Conservation (phyloP, 1,140 invertebrate species). For the Penaeus indicus region DNA sequence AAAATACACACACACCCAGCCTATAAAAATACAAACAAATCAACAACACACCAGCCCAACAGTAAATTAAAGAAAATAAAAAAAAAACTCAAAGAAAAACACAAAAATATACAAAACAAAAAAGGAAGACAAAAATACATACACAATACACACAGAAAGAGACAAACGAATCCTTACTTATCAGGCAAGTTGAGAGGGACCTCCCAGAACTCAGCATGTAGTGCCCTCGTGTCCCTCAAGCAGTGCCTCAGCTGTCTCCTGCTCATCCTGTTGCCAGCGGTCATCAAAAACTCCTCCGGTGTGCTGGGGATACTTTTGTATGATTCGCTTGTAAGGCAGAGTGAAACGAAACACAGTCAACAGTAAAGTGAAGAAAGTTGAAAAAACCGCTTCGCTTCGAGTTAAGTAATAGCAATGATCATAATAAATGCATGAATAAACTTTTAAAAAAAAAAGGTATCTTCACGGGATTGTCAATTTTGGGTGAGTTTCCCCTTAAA, state of each 20-base stretch:
- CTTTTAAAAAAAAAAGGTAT: not conserved
- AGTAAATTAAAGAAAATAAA: too few relatives aligned
- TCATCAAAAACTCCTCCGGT: conserved; percentile 77
- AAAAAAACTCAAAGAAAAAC: too few relatives aligned
- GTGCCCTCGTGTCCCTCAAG: conserved; percentile 73
- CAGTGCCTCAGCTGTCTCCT: conserved; percentile 80
- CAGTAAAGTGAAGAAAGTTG: not conserved
- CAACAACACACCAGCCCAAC: too few relatives aligned
- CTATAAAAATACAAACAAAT: too few relatives aligned
- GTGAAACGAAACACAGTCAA: conserved; percentile 24
- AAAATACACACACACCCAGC: too few relatives aligned
- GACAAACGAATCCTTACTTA: conserved; percentile 72
- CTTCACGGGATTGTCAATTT: not conserved
- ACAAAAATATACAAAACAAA: too few relatives aligned
- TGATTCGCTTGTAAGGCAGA: conserved; percentile 6
- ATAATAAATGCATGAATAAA: too few relatives aligned
- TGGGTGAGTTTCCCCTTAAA: too few relatives aligned
- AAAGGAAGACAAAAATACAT: conserved; percentile 69
- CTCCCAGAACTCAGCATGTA: conserved; percentile 94
- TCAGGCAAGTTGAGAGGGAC: conserved; percentile 92
- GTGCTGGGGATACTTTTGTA: conserved; percentile 70
- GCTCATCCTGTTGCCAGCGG: conserved; percentile 77
- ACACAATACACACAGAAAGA: conserved; percentile 67
- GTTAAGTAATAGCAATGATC: not conserved
- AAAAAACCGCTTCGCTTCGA: too few relatives aligned